Evolutionary conservation across 2,797 vertebrate species (phyloP).

Genomic region (Eleutherodactylus coqui): DNA sequence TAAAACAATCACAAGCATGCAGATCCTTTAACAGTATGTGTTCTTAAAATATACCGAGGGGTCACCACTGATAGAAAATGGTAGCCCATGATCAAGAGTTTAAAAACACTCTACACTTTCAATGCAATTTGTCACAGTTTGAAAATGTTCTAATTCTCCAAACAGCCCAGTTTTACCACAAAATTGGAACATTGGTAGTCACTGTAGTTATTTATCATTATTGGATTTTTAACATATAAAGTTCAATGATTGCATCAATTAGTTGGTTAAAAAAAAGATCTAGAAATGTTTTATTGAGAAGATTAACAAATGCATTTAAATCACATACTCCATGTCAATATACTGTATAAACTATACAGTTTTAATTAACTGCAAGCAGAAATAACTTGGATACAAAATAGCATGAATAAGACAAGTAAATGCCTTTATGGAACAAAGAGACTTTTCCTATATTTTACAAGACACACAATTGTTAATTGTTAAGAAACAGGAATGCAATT

Average conservation of each 20-base stretch:
- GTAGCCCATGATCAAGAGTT: no score
- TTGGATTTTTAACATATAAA: neutral
- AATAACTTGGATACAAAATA: neutral
- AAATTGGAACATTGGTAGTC: no score
- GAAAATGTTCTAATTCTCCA: no score
- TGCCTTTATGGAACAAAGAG: conserved; percentile 18
- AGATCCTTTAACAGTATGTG: no score
- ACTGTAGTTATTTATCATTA: no score
- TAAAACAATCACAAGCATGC: no score
- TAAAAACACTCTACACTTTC: no score
- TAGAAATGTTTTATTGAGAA: neutral
- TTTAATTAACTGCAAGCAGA: neutral
- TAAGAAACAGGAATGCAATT: conserved; percentile 60
- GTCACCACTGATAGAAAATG: no score
- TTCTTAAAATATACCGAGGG: no score
- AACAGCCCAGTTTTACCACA: neutral
- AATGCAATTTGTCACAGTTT: no score
- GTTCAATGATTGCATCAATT: neutral
- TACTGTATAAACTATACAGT: neutral
- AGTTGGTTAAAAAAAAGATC: neutral
- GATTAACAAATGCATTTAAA: neutral
- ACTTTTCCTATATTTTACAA: conserved; percentile 32
- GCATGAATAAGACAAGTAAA: neutral
- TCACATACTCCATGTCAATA: neutral
- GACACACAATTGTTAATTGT: conserved; percentile 53